phyloP scores from a whole-genome alignment of 1,140 invertebrate species.

The Bombus consobrinus region DNA sequence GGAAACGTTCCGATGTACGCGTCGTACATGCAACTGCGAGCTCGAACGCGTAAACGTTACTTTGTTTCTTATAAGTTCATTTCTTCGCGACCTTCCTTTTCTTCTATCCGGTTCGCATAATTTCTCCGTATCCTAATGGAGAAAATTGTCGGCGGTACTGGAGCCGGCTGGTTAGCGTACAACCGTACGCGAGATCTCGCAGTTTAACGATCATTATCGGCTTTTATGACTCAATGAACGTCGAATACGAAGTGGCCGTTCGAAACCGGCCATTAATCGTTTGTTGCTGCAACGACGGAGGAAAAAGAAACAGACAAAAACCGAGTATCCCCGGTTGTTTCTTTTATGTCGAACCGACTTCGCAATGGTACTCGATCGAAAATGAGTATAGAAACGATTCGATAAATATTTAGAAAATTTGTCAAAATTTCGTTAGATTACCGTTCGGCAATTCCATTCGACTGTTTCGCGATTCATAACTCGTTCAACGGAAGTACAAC shows the following conservation, averaged over 20 bases:
- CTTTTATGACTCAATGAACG: slow-evolving; percentile 50
- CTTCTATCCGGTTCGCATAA: not conserved
- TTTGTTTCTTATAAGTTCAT: slow-evolving; percentile 33
- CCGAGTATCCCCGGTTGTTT: not conserved
- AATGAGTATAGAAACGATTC: too few species aligned
- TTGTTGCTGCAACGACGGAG: not conserved
- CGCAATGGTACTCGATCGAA: not conserved
- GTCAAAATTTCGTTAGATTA: not conserved
- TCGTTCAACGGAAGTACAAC: not conserved
- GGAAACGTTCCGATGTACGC: slow-evolving; percentile 54
- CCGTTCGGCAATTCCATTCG: not conserved
- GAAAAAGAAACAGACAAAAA: not conserved
- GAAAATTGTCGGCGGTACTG: slow-evolving; percentile 6
- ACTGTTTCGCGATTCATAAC: slow-evolving; percentile 10
- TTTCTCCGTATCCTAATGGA: slow-evolving; percentile 29
- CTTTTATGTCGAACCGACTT: not conserved
- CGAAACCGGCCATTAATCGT: slow-evolving; percentile 28
- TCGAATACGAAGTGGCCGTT: slow-evolving; percentile 21
- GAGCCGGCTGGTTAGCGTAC: not conserved
- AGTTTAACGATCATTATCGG: slow-evolving; percentile 42
- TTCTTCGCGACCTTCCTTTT: slow-evolving; percentile 14
- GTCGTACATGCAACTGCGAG: not conserved
- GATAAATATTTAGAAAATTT: not conserved
- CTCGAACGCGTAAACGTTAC: slow-evolving; percentile 22
- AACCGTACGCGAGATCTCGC: not conserved